Evolutionary conservation across 1,140 invertebrate genomes (phyloP).

Genomic region (Philaenus spumarius): DNA sequence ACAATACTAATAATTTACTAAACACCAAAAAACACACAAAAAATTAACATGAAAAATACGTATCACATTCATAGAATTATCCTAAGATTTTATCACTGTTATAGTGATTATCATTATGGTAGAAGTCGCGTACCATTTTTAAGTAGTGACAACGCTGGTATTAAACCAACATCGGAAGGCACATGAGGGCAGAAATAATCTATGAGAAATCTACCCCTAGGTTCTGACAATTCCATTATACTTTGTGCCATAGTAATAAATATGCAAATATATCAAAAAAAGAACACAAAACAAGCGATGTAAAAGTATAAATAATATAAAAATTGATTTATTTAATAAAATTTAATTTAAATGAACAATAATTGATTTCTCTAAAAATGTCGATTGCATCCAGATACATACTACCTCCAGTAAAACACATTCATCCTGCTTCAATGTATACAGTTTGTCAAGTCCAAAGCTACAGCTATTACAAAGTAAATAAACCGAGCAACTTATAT

Average conservation of each 20-base stretch:
- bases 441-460: background rate
- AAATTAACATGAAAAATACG: background rate
- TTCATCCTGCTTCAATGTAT: conserved; percentile 12
- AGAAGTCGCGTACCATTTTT: background rate
- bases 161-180: conserved; percentile 8
- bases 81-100: background rate
- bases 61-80: background rate
- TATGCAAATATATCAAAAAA: background rate
- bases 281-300: background rate
- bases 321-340: background rate
- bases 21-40: background rate
- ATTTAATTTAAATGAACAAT: background rate
- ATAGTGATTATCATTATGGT: background rate
- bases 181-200: background rate
- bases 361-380: conserved; percentile 27
- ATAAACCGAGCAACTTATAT: background rate
- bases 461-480: background rate
- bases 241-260: too few species aligned
- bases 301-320: conserved; percentile 2
- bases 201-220: background rate
- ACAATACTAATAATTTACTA: conserved; percentile 5
- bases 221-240: conserved; percentile 1
- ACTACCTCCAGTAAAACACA: conserved; percentile 28
- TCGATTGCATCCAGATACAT: conserved; percentile 31
- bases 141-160: background rate